phyloP scores from a whole-genome alignment of 2,888 invertebrate species.

The Cephalotes varians region DNA sequence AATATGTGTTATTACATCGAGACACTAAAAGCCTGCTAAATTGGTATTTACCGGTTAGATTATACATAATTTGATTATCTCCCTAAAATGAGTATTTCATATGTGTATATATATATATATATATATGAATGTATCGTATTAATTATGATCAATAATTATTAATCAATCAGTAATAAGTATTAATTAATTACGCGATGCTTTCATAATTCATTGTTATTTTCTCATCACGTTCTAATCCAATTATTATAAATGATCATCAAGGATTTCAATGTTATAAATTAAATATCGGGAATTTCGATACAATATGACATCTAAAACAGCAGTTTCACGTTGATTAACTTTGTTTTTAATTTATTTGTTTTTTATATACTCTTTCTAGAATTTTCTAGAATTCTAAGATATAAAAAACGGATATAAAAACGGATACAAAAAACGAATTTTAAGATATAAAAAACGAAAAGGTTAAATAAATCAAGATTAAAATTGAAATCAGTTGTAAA shows the following conservation, averaged over 20 bases:
- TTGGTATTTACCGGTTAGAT: slow-evolving; percentile 3
- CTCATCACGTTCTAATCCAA: slow-evolving; percentile 23
- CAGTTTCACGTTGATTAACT: background rate
- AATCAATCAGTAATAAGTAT: slow-evolving; percentile 30
- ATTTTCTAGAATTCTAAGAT: too few species aligned
- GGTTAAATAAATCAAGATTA: background rate
- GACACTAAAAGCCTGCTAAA: background rate
- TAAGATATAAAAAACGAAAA: background rate
- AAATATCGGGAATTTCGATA: background rate
- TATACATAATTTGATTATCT: slow-evolving; percentile 24
- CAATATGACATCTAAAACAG: background rate
- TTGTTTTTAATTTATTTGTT: background rate
- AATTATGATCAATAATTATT: slow-evolving; percentile 36
- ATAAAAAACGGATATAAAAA: background rate
- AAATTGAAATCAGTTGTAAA: background rate
- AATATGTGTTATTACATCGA: background rate
- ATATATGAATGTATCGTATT: background rate
- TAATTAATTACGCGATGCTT: slow-evolving; percentile 39
- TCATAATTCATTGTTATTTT: slow-evolving; percentile 9
- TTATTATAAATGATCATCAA: slow-evolving; percentile 25
- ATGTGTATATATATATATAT: background rate
- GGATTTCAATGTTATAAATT: background rate
- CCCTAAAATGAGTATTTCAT: slow-evolving; percentile 18
- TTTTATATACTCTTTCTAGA: background rate
- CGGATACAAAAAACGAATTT: too few species aligned